phyloP scores from a whole-genome alignment of 1,140 invertebrate genomes.

The Drosophila cardini region DNA sequence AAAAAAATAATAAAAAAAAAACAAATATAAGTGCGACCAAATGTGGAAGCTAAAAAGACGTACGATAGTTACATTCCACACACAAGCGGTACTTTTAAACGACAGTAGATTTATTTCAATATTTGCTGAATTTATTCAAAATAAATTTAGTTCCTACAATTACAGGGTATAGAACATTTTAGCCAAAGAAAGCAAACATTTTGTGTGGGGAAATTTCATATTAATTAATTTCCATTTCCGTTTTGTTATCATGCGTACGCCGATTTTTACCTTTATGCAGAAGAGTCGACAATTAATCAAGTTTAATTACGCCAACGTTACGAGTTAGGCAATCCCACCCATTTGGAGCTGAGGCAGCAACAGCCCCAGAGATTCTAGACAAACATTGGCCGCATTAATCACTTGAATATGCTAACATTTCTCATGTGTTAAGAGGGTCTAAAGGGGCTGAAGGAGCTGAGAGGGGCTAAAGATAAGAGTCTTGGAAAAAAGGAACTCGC shows the following conservation, averaged over 20 bases:
- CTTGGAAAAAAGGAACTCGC: constrained; percentile 55
- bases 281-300: constrained; percentile 80
- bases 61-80: too few species aligned
- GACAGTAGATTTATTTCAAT: too few species aligned
- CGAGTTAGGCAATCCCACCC: constrained; percentile 24
- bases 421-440: constrained; percentile 52
- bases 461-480: constrained; percentile 46
- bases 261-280: constrained; percentile 81
- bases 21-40: too few species aligned
- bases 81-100: too few species aligned
- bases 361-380: constrained; percentile 41
- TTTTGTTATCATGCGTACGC: constrained; percentile 75
- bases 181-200: constrained; percentile 36
- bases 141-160: background rate
- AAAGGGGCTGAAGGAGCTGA: background rate
- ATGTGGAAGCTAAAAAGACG: too few species aligned
- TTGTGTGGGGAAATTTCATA: constrained; percentile 43
- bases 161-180: constrained; percentile 15
- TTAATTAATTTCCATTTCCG: constrained; percentile 83
- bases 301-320: constrained; percentile 71
- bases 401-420: constrained; percentile 77
- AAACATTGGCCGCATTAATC: constrained; percentile 71
- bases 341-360: constrained; percentile 6
- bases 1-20: background rate
- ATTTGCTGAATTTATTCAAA: constrained; percentile 12